phyloP scores from a whole-genome alignment of 2,888 invertebrate species.

The Leptinotarsa haldemani region DNA sequence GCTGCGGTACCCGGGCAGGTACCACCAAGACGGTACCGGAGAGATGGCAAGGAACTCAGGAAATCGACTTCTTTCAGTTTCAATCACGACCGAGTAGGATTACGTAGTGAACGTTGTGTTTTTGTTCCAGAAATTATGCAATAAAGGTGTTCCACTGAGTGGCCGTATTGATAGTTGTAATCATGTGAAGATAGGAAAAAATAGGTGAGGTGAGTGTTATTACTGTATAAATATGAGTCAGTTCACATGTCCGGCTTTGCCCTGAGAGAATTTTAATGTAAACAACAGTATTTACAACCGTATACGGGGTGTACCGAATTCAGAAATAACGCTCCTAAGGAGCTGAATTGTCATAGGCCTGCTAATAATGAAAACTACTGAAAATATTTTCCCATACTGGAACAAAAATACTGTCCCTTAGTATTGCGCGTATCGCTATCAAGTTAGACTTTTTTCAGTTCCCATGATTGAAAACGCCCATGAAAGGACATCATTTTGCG shows the following conservation, averaged over 20 bases:
- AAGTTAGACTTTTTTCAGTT: too few species aligned
- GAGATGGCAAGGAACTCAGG: slow-evolving; percentile 15
- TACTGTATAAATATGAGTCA: not conserved
- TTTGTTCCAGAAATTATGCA: slow-evolving; percentile 15
- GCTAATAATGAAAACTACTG: too few species aligned
- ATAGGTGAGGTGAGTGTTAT: slow-evolving; percentile 1
- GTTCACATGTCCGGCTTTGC: not conserved
- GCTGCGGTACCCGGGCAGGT: slow-evolving; percentile 16
- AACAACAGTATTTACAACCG: too few species aligned
- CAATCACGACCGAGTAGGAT: slow-evolving; percentile 10
- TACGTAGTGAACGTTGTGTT: slow-evolving; percentile 14
- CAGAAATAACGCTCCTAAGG: too few species aligned
- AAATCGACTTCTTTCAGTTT: slow-evolving; percentile 8
- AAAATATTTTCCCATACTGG: too few species aligned
- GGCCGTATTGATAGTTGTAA: not conserved
- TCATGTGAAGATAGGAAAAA: not conserved
- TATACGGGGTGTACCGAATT: too few species aligned
- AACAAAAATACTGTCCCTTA: too few species aligned
- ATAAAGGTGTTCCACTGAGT: not conserved
- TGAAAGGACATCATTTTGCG: too few species aligned
- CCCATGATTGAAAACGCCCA: too few species aligned
- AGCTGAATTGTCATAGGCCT: too few species aligned
- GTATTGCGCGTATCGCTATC: too few species aligned
- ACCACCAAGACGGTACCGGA: slow-evolving; percentile 20
- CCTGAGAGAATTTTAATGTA: not conserved